Evolutionary conservation across 2,888 invertebrate genomes (phyloP).

Genomic region (Hirtodrosophila confusa): DNA sequence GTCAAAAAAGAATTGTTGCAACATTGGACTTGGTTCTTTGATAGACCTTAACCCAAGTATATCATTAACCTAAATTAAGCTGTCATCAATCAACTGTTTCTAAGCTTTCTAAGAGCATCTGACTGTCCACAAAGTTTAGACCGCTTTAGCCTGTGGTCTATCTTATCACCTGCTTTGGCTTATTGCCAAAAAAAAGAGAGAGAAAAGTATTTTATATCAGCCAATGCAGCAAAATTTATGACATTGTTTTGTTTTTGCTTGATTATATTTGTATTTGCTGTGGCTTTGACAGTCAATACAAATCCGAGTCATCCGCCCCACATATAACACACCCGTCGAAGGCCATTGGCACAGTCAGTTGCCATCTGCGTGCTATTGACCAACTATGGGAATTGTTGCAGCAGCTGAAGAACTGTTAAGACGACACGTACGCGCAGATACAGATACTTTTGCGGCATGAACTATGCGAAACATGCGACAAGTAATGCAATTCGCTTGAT

Average conservation of each 20-base stretch:
- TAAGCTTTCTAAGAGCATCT: slow-evolving; percentile 32
- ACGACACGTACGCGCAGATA: slow-evolving; percentile 39
- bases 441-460: slow-evolving; percentile 24
- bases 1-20: no score
- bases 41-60: neutral
- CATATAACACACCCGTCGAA: slow-evolving; percentile 31
- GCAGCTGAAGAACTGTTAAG: slow-evolving; percentile 33
- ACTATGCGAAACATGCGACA: slow-evolving; percentile 54
- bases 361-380: slow-evolving; percentile 55
- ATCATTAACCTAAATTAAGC: neutral
- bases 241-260: slow-evolving; percentile 29
- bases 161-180: slow-evolving; percentile 43
- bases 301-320: slow-evolving; percentile 9
- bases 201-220: slow-evolving; percentile 21
- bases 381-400: slow-evolving; percentile 35
- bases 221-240: slow-evolving; percentile 44
- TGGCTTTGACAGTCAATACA: slow-evolving; percentile 8
- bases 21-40: neutral
- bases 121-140: slow-evolving; percentile 1
- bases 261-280: neutral
- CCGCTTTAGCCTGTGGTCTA: slow-evolving; percentile 19
- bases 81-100: slow-evolving; percentile 17
- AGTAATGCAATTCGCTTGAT: slow-evolving; percentile 31
- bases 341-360: slow-evolving; percentile 48
- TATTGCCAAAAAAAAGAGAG: slow-evolving; percentile 28